These are phyloP conservation scores for Eretmocerus hayati DNA, from an alignment of 2,888 invertebrate species.

Conservation along the genomic window DNA sequence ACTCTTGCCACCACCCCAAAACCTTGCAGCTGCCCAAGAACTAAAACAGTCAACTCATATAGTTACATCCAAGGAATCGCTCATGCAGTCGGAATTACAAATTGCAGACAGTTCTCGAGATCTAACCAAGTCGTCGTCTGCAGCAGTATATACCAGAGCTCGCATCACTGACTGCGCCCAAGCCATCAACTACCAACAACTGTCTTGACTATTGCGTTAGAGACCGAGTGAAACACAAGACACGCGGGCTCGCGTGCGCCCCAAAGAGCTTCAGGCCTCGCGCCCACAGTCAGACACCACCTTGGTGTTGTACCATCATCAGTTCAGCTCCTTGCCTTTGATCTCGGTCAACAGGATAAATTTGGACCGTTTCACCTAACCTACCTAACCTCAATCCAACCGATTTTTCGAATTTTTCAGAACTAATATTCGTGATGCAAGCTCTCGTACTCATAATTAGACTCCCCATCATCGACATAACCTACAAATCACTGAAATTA, in stretches of 20 bases:
- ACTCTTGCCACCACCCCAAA: no score
- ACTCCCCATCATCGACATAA: no score
- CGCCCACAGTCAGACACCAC: no score
- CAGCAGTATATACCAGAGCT: no score
- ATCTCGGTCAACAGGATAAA: conserved; percentile 43
- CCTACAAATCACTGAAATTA: no score
- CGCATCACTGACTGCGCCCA: no score
- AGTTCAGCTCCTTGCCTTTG: conserved; percentile 35
- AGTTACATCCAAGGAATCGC: neutral
- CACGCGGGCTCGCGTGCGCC: conserved; percentile 28
- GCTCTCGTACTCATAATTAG: no score
- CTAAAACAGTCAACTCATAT: no score
- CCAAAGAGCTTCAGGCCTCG: conserved; percentile 25
- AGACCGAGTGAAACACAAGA: conserved; percentile 31
- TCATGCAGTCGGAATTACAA: conserved; percentile 13
- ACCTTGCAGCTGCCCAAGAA: neutral
- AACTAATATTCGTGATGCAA: no score
- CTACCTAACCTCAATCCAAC: no score
- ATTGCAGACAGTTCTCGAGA: conserved; percentile 13
- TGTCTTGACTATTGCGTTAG: conserved; percentile 36
- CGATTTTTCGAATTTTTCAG: no score
- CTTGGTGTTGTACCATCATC: conserved; percentile 17
- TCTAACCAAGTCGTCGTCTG: no score
- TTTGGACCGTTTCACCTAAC: conserved; percentile 38
- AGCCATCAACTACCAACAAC: conserved; percentile 30